phyloP scores from a whole-genome alignment of 2,888 invertebrate species.

The Carterocephalus palaemon region DNA sequence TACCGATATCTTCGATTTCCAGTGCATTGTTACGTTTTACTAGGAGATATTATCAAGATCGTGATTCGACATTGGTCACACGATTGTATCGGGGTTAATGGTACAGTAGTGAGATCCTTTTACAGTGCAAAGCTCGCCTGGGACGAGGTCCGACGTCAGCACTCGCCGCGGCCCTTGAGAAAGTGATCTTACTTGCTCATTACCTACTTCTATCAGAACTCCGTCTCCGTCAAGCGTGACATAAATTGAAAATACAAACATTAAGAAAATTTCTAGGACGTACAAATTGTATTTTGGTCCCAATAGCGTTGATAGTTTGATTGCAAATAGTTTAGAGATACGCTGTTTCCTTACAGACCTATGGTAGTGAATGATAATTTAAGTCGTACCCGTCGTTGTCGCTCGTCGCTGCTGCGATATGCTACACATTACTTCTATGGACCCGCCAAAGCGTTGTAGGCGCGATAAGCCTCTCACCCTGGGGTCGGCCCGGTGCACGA shows the following conservation, averaged over 20 bases:
- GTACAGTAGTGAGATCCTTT: conserved; percentile 49
- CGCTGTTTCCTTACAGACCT: conserved; percentile 7
- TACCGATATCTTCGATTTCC: conserved; percentile 13
- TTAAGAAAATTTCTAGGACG: too few species aligned
- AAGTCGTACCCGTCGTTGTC: conserved; percentile 19
- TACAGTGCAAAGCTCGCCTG: conserved; percentile 38
- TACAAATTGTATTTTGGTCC: too few species aligned
- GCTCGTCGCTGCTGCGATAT: conserved; percentile 11
- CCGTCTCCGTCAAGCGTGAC: too few species aligned
- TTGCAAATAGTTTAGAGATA: conserved; percentile 6
- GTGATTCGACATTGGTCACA: conserved; percentile 34
- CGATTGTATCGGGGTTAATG: conserved; percentile 55
- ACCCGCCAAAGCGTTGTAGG: conserved; percentile 40
- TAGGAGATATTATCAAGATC: conserved; percentile 11
- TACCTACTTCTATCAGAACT: too few species aligned
- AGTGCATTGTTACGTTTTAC: conserved; percentile 12
- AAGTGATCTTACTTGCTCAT: conserved; percentile 35
- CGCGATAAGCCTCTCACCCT: conserved; percentile 43
- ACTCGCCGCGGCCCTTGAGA: conserved; percentile 44
- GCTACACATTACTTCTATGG: conserved; percentile 30
- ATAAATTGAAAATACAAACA: too few species aligned
- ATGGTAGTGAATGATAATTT: conserved; percentile 17
- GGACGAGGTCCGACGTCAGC: conserved; percentile 20
- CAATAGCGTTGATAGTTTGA: too few species aligned
- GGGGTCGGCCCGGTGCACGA: conserved; percentile 41